A percentile compares a stretch with the other conserved stretches of the same genome.
Evolutionary conservation across 2,113 vertebrate species (phyloP).

Genomic region (Furnarius figulus): DNA sequence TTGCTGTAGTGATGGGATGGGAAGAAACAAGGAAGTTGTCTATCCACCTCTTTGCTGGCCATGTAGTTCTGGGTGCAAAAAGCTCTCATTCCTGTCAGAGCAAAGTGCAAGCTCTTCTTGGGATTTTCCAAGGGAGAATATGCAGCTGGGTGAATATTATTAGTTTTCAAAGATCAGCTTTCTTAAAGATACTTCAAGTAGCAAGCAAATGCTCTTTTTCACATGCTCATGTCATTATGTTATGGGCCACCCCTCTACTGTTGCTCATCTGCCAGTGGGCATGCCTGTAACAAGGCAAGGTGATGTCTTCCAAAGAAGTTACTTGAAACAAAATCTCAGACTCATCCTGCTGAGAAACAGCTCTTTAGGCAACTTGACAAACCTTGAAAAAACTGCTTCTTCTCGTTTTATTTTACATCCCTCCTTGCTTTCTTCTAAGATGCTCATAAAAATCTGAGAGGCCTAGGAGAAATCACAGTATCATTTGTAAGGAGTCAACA

Average conservation of each 20-base stretch:
- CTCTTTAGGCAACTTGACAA: neutral
- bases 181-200: neutral
- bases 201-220: neutral
- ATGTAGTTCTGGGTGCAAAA: neutral
- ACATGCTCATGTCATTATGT: fast-evolving
- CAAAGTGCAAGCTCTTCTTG: neutral
- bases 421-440: neutral
- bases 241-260: neutral
- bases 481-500: neutral
- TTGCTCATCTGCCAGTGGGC: neutral
- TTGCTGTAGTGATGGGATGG: neutral
- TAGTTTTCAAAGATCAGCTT: neutral
- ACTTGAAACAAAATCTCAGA: neutral
- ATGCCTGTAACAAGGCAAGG: neutral
- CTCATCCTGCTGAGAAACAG: neutral
- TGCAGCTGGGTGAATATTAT: neutral
- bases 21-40: fast-evolving
- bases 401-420: neutral
- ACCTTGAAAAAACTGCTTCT: neutral
- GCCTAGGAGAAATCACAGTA: neutral
- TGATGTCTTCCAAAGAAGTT: neutral
- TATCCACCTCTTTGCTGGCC: neutral
- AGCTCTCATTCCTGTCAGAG: neutral
- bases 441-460: neutral
- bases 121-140: neutral